Conservation (phyloP, 2,113 vertebrate species). For the Psammodynastes pulverulentus region DNA sequence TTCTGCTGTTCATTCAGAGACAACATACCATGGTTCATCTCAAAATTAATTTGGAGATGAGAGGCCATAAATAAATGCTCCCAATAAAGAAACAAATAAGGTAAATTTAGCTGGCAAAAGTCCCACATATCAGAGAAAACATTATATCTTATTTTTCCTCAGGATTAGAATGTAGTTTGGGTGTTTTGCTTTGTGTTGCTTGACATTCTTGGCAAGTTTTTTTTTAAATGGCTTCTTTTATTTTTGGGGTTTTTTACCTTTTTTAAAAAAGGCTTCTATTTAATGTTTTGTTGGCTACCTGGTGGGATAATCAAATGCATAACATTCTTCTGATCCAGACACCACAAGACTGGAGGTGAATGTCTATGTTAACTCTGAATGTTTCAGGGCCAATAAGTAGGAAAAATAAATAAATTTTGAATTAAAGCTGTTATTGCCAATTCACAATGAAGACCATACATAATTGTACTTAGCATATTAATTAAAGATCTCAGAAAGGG, state of each 20-base stretch:
- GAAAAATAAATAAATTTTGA: slow-evolving; percentile 19
- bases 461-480: slow-evolving; percentile 58
- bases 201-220: background rate
- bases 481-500: slow-evolving; percentile 47
- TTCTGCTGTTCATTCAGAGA: background rate
- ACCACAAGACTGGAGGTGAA: slow-evolving; percentile 29
- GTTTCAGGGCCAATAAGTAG: background rate
- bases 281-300: background rate
- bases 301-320: background rate
- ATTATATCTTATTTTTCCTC: background rate
- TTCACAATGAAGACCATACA: slow-evolving; percentile 51
- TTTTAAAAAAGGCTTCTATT: background rate
- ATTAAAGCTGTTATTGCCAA: slow-evolving; percentile 56
- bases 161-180: background rate
- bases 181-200: background rate
- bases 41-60: background rate
- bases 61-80: background rate
- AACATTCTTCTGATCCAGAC: fast-evolving
- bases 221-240: background rate
- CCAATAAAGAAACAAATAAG: background rate
- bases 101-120: background rate
- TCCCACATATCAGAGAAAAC: background rate
- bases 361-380: slow-evolving; percentile 11
- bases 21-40: background rate
- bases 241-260: background rate